Base-by-base conservation (phyloP, 2,113 vertebrate genomes). In the Caranx ignobilis region DNA sequence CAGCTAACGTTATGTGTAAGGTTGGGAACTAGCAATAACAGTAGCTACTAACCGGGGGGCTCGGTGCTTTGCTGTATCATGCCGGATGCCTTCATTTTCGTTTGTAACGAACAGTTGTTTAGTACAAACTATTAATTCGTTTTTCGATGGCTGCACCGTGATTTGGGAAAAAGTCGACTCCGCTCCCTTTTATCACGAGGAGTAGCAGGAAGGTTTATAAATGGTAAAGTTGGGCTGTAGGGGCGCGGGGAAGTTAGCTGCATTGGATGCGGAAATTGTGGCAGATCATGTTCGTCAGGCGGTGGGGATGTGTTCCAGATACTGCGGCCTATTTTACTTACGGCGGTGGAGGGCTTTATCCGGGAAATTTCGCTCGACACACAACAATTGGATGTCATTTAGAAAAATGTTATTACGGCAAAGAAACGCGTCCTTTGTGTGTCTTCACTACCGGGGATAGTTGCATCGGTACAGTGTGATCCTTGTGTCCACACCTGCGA, bases 31-130 rank as follows among this genome's bases (percentile, higher is more conserved):
- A 72, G 56, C 81, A 54, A 79, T 56, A 73, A 63, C 59, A n/a
- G 13, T 31, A 26, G 26, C 26, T 26, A 2, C 13, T 2, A 16
- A 31, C 59, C 11, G 41, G 41, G 62, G 37, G 43, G 57, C 35
- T 45, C 26, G 11, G 21, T 50, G 81, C 87, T 91, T 85, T 90
- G 90, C 89, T 89, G 87, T 85, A 83, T 92, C 92, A 90, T 87
- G 48, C 81, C 67, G 71, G 35, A 75, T 79, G 76, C 71, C 60
- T 88, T 88, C 72, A 54, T 82, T 90, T 84, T 91, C 39, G 0
- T 32, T 77, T 75, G n/a, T 21, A 50, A n/a, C 65, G 18, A 71
- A 37, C 50, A 3, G 19, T 11, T 11, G 39, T 16, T 43, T 32
- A 18, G 2, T 15, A 11, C 13, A 3, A 60, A 9, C 32, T 62